A percentile compares a stretch with the other conserved stretches of the same genome.
Conservation (phyloP, 2,113 vertebrate species). For the Oreocharis arfaki region DNA sequence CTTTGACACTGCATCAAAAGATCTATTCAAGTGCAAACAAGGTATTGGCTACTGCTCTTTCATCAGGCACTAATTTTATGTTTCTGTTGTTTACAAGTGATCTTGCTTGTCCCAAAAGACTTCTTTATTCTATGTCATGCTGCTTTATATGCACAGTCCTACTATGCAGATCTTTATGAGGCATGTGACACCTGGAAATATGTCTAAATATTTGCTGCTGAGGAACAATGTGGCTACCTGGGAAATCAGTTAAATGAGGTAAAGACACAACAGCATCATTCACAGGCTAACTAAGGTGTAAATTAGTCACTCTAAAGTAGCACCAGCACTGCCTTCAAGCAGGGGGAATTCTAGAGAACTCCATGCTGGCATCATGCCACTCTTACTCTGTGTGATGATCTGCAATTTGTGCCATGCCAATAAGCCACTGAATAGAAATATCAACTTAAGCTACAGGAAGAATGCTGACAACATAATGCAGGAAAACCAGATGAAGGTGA, state of each 20-base stretch:
- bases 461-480: conserved; percentile 38
- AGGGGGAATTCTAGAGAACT: conserved; percentile 10
- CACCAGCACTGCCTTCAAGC: background rate
- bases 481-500: conserved; percentile 56
- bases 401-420: conserved; percentile 53
- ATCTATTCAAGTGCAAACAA: conserved; percentile 29
- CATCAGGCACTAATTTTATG: background rate
- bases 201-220: background rate
- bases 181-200: background rate
- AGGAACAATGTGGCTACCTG: background rate
- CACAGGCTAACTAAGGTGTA: background rate
- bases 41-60: background rate
- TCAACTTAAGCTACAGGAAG: conserved; percentile 9
- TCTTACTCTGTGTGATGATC: conserved; percentile 18
- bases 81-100: conserved; percentile 2
- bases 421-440: conserved; percentile 3
- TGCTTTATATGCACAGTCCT: background rate
- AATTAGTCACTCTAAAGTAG: background rate
- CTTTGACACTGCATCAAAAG: conserved; percentile 21
- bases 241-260: background rate
- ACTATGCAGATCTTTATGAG: background rate
- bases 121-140: background rate
- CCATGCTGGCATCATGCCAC: background rate
- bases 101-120: background rate
- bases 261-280: background rate